These are phyloP conservation scores for Polydrusus cervinus DNA, from an alignment of 2,888 invertebrate genomes.

Conservation along the genomic window DNA sequence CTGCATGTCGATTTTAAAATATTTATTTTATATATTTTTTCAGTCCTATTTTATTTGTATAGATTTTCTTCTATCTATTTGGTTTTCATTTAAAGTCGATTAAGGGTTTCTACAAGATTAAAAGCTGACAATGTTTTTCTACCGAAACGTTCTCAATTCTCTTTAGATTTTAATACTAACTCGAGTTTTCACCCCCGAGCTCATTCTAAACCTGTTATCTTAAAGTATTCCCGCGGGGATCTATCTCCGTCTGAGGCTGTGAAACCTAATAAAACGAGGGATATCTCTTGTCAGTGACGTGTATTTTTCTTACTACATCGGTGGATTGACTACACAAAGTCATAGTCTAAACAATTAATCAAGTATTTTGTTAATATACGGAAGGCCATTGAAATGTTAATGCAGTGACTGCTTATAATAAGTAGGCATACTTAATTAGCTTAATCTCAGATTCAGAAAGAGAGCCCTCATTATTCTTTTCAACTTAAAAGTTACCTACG, in stretches of 20 bases:
- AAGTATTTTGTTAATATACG: no score
- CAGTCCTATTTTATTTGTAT: no score
- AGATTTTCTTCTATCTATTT: neutral
- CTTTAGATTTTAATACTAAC: constrained; percentile 53
- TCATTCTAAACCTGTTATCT: constrained; percentile 56
- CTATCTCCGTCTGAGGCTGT: constrained; percentile 46
- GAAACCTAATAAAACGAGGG: constrained; percentile 54
- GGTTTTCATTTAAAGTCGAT: constrained; percentile 14
- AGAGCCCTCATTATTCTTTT: no score
- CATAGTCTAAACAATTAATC: no score
- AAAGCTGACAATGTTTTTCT: constrained; percentile 36
- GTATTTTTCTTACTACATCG: constrained; percentile 44
- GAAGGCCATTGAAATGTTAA: no score
- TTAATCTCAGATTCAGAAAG: no score
- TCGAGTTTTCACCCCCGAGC: constrained; percentile 52
- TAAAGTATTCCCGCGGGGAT: constrained; percentile 53
- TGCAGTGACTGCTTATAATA: no score
- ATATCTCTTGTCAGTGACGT: constrained; percentile 48
- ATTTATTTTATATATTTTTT: no score
- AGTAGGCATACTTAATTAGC: no score
- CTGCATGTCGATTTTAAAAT: no score
- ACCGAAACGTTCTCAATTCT: constrained; percentile 39
- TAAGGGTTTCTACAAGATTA: constrained; percentile 29
- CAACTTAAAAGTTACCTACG: no score
- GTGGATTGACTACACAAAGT: constrained; percentile 35